phyloP scores from a whole-genome alignment of 1,140 invertebrate genomes.

The Tetraneura akinire region DNA sequence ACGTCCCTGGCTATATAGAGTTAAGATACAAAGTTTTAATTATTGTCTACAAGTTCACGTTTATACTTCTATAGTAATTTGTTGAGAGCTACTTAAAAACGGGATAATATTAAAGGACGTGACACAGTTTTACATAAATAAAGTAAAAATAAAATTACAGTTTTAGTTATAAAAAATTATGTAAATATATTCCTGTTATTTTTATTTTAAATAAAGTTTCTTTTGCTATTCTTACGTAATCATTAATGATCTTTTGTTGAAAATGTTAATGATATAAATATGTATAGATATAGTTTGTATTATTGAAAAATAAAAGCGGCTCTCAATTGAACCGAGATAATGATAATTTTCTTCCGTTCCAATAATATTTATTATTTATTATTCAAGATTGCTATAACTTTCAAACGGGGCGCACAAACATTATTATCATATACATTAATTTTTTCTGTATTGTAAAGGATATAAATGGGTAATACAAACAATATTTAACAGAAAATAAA shows the following conservation, averaged over 20 bases:
- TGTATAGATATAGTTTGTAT: neutral
- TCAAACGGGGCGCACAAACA: too few species aligned
- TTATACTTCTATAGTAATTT: neutral
- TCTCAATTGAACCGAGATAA: neutral
- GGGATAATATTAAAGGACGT: neutral
- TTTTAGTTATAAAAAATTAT: neutral
- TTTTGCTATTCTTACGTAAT: too few species aligned
- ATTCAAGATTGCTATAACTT: too few species aligned
- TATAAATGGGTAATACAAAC: too few species aligned
- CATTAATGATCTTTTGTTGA: neutral
- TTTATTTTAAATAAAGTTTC: neutral
- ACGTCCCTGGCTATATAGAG: neutral
- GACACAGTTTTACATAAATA: constrained; percentile 1
- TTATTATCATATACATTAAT: too few species aligned
- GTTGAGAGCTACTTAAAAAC: neutral
- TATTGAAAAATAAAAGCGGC: neutral
- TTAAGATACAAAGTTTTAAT: constrained; percentile 9
- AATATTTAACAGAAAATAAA: too few species aligned
- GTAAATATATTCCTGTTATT: neutral
- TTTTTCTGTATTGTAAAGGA: neutral
- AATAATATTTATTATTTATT: neutral
- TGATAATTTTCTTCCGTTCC: constrained; percentile 17
- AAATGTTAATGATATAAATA: neutral
- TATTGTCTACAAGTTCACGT: constrained; percentile 8
- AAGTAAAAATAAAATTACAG: neutral